These are phyloP conservation scores for Amphiprion clarkii DNA, from an alignment of 2,797 vertebrate species.

Conservation along the genomic window DNA sequence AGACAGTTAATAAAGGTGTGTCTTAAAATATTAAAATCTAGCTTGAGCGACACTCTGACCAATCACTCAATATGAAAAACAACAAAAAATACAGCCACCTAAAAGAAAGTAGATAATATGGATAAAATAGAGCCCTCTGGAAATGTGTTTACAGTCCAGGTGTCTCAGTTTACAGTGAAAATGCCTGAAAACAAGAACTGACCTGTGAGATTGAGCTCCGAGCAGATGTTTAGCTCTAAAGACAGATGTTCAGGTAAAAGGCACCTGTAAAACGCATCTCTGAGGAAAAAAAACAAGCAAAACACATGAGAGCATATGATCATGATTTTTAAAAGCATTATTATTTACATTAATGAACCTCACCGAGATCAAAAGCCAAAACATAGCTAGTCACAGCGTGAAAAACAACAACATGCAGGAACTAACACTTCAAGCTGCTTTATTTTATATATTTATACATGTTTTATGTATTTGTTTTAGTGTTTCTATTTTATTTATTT, in stretches of 20 bases:
- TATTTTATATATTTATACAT: background rate
- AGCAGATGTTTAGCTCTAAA: conserved; percentile 25
- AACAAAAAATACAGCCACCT: background rate
- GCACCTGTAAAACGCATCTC: conserved; percentile 3
- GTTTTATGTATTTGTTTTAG: background rate
- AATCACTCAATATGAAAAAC: too few relatives aligned
- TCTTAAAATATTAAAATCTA: background rate
- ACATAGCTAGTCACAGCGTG: conserved; percentile 4
- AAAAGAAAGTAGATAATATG: background rate
- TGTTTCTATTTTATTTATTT: background rate
- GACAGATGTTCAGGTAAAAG: conserved; percentile 18
- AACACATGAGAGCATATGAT: conserved; percentile 11
- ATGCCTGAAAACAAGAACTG: conserved; percentile 48
- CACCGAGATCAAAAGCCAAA: conserved; percentile 14
- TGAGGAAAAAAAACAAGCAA: background rate
- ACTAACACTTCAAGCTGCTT: conserved; percentile 1
- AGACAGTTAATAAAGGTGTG: background rate
- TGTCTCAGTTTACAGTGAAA: conserved; percentile 40
- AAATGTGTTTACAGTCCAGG: conserved; percentile 34
- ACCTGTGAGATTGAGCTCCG: conserved; percentile 44
- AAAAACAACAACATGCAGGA: conserved; percentile 5
- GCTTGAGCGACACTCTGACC: background rate
- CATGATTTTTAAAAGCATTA: background rate
- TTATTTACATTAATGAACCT: conserved; percentile 19
- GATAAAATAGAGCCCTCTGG: background rate